Percentiles rank a stretch among this genome's conserved stretches.
These are phyloP conservation scores for Hydractinia symbiolongicarpus DNA, from an alignment of 30 jellyfish, hydroid and myxozoan species.

Conservation along the genomic window DNA sequence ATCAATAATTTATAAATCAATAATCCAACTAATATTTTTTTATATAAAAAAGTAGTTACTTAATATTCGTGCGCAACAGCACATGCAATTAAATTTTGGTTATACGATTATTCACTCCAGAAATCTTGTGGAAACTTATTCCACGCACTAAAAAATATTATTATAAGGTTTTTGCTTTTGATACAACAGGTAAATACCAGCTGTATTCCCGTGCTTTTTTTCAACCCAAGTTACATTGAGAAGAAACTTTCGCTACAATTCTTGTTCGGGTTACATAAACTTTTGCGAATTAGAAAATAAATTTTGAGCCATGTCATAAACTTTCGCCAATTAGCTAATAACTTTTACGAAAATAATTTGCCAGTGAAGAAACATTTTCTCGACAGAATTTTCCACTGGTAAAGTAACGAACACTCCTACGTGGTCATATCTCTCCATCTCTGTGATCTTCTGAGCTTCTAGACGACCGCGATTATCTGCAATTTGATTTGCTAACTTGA, in stretches of 20 bases:
- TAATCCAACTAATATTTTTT: background rate
- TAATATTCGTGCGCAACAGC: too few relatives aligned
- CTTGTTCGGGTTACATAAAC: background rate
- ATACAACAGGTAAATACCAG: too few relatives aligned
- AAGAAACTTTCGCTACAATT: too few relatives aligned
- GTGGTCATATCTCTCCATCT: conserved; percentile 8
- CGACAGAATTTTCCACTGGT: background rate
- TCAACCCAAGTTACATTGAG: too few relatives aligned
- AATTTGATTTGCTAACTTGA: conserved; percentile 13
- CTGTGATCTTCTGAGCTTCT: conserved; percentile 7
- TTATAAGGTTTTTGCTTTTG: too few relatives aligned
- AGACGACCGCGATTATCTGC: conserved; percentile 22
- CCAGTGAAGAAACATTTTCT: background rate
- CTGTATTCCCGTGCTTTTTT: too few relatives aligned
- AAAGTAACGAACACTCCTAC: background rate
- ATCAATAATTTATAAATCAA: background rate
- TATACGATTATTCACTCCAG: too few relatives aligned
- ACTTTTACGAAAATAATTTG: background rate
- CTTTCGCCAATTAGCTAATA: background rate
- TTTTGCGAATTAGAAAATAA: background rate
- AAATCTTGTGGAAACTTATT: too few relatives aligned
- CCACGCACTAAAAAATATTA: too few relatives aligned
- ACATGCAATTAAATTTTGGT: too few relatives aligned
- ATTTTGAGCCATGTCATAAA: background rate
- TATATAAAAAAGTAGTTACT: too few relatives aligned